Percentiles rank a stretch among this genome's conserved stretches.
Conservation (phyloP, 2,888 invertebrate species). For the Drosophila subsilvestris region DNA sequence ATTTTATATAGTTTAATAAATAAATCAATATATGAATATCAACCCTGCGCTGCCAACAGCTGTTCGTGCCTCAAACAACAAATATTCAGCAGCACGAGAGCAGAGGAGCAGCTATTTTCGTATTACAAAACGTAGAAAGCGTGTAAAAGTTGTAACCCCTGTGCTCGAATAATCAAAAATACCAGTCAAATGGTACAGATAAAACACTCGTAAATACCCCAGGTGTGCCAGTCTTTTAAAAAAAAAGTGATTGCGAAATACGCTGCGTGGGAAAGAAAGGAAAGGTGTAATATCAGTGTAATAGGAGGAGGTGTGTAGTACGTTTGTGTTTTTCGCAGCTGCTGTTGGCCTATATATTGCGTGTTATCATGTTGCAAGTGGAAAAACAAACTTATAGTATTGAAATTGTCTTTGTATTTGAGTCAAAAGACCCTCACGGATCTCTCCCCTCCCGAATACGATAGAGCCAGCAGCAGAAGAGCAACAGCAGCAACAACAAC, state of each 20-base stretch:
- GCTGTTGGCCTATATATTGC: slow-evolving; percentile 1
- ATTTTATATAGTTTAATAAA: slow-evolving; percentile 72
- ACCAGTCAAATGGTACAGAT: slow-evolving; percentile 4
- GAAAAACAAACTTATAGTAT: slow-evolving; percentile 15
- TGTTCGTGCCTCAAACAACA: slow-evolving; percentile 64
- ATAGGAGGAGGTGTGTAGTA: not conserved
- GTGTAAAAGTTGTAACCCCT: slow-evolving; percentile 32
- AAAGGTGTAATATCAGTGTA: slow-evolving; percentile 19
- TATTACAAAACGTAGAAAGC: slow-evolving; percentile 61
- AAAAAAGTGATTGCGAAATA: slow-evolving; percentile 72
- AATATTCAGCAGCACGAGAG: slow-evolving; percentile 43
- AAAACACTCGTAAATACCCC: not conserved
- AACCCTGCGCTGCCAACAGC: slow-evolving; percentile 62
- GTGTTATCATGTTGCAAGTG: not conserved
- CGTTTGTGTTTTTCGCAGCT: slow-evolving; percentile 22
- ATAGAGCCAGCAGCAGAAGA: slow-evolving; percentile 14
- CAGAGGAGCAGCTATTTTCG: slow-evolving; percentile 54
- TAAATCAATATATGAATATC: slow-evolving; percentile 71
- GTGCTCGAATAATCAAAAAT: slow-evolving; percentile 23
- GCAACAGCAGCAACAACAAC: slow-evolving; percentile 49
- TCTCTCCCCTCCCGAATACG: not conserved
- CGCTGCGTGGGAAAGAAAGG: slow-evolving; percentile 18
- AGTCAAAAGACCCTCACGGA: not conserved
- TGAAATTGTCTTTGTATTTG: slow-evolving; percentile 33
- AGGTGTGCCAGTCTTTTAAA: not conserved